phyloP scores from a whole-genome alignment of 2,113 vertebrate genomes.

The Pseudorhombus dupliciocellatus region DNA sequence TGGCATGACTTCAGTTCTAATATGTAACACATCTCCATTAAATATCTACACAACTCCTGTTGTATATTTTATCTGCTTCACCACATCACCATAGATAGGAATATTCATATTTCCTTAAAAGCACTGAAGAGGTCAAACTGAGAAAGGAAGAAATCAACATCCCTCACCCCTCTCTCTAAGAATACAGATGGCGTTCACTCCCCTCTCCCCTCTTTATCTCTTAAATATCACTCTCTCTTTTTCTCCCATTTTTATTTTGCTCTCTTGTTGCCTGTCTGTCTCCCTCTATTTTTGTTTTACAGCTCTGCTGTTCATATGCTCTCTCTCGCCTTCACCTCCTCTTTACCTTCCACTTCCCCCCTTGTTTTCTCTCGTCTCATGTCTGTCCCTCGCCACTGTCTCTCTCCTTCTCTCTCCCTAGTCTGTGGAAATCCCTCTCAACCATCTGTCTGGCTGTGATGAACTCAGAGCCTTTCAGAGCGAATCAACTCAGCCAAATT shows the following conservation, averaged over 20 bases:
- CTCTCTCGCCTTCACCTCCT: background rate
- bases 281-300: constrained; percentile 2
- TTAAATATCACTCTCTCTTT: constrained; percentile 22
- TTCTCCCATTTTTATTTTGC: constrained; percentile 1
- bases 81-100: background rate
- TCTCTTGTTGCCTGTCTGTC: constrained; percentile 7
- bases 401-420: constrained; percentile 18
- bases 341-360: constrained; percentile 4
- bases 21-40: too few species aligned
- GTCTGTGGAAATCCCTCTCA: constrained; percentile 69
- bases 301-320: background rate
- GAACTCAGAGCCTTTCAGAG: constrained; percentile 66
- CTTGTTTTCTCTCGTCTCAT: constrained; percentile 1
- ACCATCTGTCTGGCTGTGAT: constrained; percentile 69
- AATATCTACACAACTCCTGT: too few species aligned
- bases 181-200: constrained; percentile 43
- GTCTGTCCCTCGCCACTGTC: constrained; percentile 3
- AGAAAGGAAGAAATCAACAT: background rate
- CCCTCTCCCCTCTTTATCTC: constrained; percentile 27
- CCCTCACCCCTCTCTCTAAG: constrained; percentile 17
- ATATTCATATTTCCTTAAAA: background rate
- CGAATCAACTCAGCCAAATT: constrained; percentile 69
- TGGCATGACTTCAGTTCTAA: too few species aligned
- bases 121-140: background rate
- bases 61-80: too few species aligned